Percentiles rank a stretch among this genome's conserved stretches.
phyloP scores from a whole-genome alignment of 2,888 invertebrate genomes.

The Andrena chrysosceles region DNA sequence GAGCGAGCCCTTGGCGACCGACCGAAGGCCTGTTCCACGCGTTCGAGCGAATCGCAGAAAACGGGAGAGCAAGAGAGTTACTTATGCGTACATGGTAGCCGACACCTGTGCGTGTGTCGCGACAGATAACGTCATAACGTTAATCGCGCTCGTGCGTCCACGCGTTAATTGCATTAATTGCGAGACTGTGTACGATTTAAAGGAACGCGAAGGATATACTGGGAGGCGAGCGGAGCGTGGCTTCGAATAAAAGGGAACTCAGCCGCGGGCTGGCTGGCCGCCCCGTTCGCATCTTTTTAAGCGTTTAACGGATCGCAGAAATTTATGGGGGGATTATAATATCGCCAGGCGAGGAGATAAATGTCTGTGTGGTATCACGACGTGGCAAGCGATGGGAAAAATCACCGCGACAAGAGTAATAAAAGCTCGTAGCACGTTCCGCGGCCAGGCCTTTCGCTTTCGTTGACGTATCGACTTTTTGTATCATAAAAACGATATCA shows the following conservation, averaged over 20 bases:
- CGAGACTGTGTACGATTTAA: background rate
- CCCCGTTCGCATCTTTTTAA: slow-evolving; percentile 38
- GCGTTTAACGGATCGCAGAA: slow-evolving; percentile 53
- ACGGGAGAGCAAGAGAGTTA: slow-evolving; percentile 32
- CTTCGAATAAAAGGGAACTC: slow-evolving; percentile 22
- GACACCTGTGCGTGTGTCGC: slow-evolving; percentile 15
- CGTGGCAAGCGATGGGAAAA: slow-evolving; percentile 38
- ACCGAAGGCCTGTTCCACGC: slow-evolving; percentile 2
- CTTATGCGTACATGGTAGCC: slow-evolving; percentile 11
- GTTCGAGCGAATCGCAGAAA: background rate
- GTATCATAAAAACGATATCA: background rate
- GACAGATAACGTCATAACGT: slow-evolving; percentile 41
- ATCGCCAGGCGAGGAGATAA: slow-evolving; percentile 45
- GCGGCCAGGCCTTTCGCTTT: slow-evolving; percentile 17
- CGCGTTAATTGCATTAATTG: slow-evolving; percentile 41
- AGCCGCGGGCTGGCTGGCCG: background rate
- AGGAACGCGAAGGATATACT: background rate
- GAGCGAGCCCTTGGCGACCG: slow-evolving; percentile 20
- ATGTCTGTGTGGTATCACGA: slow-evolving; percentile 39
- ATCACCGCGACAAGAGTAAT: slow-evolving; percentile 31
- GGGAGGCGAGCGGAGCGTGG: background rate
- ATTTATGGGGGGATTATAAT: slow-evolving; percentile 63
- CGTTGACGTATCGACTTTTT: background rate
- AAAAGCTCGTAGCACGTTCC: slow-evolving; percentile 22
- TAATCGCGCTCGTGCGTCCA: background rate